Evolutionary conservation across 2,888 invertebrate genomes (phyloP), one percentile per base, ranked within the genome.

Genomic region (Drosophila falleni): DNA sequence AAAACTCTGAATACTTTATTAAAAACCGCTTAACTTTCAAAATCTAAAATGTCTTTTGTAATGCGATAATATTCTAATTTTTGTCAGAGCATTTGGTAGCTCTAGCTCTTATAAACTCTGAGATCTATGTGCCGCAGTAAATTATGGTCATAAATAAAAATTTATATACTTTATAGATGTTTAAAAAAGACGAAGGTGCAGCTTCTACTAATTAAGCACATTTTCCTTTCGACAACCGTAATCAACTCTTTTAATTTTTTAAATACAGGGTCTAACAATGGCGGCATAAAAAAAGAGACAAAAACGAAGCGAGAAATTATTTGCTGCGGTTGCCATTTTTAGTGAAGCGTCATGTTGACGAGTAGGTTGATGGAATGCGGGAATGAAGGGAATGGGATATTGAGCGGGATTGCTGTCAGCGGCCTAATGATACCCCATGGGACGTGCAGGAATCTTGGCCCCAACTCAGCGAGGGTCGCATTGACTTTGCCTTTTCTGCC

Each of bases 371-470:
- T 6, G 37, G 31, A 19, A 16, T 8, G 47, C 10, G 15, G 29
- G 3, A 37, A 6, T 26, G 51, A 29, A 19, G 19, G 35, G 10
- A 13, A 13, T 50, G 1, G 13, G 23, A 49, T 66, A 70, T 60
- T 55, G 71, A 50, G 55, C n/a, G 58, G 67, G 71, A 61, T 55
- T 47, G 79, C 35, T 72, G 51, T 63, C 66, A 54, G 26, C 46
- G 49, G 74, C 74, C 76, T 84, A 84, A 84, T 81, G 84, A 82
- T 76, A 75, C 75, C 83, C 84, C 85, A 79, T 71, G 71, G 85
- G 82, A 82, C 70, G 71, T 78, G 81, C 46, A 54, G 73, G 76
- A 63, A 74, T 80, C 70, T 74, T 55, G 59, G 70, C 31, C 46
- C 51, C 46, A 37, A 19, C 71, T 62, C 75, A 76, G 73, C 78